A percentile compares a stretch with the other conserved stretches of the same genome.
Conservation (phyloP, 2,113 vertebrate genomes). For the Cephalopholis sonnerati region DNA sequence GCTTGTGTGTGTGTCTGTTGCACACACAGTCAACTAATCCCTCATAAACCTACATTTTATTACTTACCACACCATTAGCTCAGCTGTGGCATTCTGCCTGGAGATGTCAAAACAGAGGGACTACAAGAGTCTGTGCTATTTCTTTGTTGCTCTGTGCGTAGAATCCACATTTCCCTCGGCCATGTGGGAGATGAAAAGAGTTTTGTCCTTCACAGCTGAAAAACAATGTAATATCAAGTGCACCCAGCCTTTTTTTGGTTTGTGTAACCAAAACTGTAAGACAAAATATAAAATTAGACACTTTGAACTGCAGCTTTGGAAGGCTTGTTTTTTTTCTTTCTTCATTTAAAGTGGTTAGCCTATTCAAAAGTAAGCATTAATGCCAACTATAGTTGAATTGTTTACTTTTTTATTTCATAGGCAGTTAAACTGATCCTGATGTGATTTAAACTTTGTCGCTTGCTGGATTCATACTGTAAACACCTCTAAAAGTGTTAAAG, state of each 20-base stretch:
- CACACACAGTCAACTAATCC: constrained; percentile 76
- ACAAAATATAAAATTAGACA: constrained; percentile 68
- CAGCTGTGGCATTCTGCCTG: constrained; percentile 74
- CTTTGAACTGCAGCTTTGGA: constrained; percentile 62
- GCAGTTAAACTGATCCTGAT: constrained; percentile 35
- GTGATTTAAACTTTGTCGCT: constrained; percentile 22
- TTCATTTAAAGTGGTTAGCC: constrained; percentile 36
- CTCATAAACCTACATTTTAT: constrained; percentile 86
- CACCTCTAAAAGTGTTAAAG: background rate
- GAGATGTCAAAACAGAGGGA: constrained; percentile 79
- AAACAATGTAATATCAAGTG: constrained; percentile 70
- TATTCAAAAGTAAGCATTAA: constrained; percentile 25
- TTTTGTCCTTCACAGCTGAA: constrained; percentile 68
- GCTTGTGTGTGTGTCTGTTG: constrained; percentile 2
- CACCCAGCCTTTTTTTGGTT: constrained; percentile 34
- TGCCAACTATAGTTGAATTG: constrained; percentile 31
- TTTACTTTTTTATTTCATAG: constrained; percentile 28
- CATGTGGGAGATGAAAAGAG: constrained; percentile 74
- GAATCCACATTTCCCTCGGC: constrained; percentile 72
- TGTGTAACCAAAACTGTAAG: constrained; percentile 54
- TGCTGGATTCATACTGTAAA: background rate
- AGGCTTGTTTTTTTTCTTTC: constrained; percentile 21
- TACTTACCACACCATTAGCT: constrained; percentile 79
- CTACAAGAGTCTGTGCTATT: constrained; percentile 63
- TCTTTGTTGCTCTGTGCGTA: constrained; percentile 67